Percentiles rank a stretch among this genome's conserved stretches.
phyloP scores from a whole-genome alignment of 2,888 invertebrate genomes.

The Notocelia uddmanniana region DNA sequence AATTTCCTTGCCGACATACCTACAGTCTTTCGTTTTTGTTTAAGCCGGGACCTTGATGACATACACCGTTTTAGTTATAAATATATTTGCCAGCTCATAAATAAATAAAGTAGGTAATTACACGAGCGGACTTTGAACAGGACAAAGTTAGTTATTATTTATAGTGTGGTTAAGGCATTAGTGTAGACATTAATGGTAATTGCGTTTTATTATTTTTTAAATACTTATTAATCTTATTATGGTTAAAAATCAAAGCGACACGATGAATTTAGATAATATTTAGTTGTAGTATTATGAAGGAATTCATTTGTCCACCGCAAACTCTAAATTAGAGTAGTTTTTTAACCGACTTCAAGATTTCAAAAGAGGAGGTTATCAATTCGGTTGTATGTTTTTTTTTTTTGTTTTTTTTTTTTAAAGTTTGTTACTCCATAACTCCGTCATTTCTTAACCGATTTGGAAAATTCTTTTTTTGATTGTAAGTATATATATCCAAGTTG shows the following conservation, averaged over 20 bases:
- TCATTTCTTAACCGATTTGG: too few species aligned
- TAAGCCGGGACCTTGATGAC: too few species aligned
- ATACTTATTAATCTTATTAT: too few species aligned
- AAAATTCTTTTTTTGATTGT: too few species aligned
- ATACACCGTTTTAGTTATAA: background rate
- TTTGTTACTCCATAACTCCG: too few species aligned
- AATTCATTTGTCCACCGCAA: background rate
- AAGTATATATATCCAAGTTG: too few species aligned
- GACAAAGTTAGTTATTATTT: background rate
- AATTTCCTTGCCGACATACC: too few species aligned
- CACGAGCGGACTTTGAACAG: conserved; percentile 7
- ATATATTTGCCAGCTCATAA: background rate
- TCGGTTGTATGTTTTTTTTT: too few species aligned
- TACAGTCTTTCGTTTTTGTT: too few species aligned
- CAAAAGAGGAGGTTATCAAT: too few species aligned
- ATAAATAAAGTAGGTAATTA: conserved; percentile 14
- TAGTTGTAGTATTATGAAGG: background rate
- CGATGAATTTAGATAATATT: background rate
- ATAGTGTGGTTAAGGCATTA: conserved; percentile 10
- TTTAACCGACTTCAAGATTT: too few species aligned
- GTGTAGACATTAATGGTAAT: conserved; percentile 7
- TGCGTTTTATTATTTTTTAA: conserved; percentile 18
- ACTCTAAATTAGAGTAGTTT: background rate
- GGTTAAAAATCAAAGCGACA: background rate
- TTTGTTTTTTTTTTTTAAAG: too few species aligned